Evolutionary conservation across 2,797 vertebrate genomes (phyloP).

Genomic region (Fringilla coelebs): DNA sequence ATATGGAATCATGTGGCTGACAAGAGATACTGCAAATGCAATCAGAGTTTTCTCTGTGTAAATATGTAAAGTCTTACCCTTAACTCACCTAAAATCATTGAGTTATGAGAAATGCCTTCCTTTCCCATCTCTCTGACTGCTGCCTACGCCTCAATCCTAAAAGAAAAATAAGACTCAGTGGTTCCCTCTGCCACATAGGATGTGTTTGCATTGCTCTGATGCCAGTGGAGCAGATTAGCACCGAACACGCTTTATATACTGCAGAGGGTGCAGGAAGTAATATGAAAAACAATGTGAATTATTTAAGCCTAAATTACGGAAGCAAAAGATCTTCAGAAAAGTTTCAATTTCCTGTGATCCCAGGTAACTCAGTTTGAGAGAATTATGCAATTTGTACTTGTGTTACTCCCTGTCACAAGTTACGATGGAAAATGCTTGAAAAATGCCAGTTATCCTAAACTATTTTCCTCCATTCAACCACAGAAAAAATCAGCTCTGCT

Average conservation of each 20-base stretch:
- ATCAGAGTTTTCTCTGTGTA: background rate
- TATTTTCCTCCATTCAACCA: conserved; percentile 9
- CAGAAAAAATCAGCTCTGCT: conserved; percentile 1
- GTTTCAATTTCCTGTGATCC: background rate
- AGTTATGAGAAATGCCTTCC: background rate
- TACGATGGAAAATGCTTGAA: background rate
- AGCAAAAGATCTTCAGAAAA: background rate
- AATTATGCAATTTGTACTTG: conserved; percentile 25
- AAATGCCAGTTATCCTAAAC: background rate
- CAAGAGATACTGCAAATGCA: background rate
- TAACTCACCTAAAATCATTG: background rate
- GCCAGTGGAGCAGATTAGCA: background rate
- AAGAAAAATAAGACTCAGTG: background rate
- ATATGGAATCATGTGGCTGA: background rate
- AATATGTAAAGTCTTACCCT: background rate
- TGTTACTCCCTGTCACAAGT: background rate
- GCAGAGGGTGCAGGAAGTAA: background rate
- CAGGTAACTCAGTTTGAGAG: background rate
- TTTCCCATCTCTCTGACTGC: background rate
- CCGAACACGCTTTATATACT: background rate
- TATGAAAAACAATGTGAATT: background rate
- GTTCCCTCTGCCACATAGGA: background rate
- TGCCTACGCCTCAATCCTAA: background rate
- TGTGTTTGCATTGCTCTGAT: background rate
- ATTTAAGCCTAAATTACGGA: background rate